Conservation (phyloP, 2,888 invertebrate genomes). For the Mycalesis mineus region DNA sequence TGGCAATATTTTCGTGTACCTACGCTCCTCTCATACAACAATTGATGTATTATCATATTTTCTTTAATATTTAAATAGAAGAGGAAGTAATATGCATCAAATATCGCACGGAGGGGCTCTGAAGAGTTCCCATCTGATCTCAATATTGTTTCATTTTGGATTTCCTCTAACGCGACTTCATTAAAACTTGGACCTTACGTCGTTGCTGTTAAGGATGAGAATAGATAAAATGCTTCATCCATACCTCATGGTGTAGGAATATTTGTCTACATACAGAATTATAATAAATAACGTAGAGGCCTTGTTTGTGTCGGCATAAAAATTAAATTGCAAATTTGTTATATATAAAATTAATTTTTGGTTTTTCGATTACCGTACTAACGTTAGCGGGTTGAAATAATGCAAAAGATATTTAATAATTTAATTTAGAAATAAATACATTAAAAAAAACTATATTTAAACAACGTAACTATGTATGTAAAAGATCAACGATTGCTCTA, state of each 20-base stretch:
- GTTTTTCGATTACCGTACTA: too few relatives aligned
- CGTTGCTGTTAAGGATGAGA: background rate
- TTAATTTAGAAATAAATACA: too few relatives aligned
- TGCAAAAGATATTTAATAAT: too few relatives aligned
- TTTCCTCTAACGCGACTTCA: background rate
- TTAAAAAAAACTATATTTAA: too few relatives aligned
- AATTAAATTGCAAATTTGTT: background rate
- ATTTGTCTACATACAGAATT: background rate
- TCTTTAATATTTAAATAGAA: background rate
- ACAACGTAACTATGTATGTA: too few relatives aligned
- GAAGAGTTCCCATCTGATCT: slow-evolving; percentile 4
- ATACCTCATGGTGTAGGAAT: background rate
- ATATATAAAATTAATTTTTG: too few relatives aligned
- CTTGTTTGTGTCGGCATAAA: background rate
- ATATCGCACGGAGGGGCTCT: slow-evolving; percentile 2
- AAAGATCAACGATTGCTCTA: too few relatives aligned
- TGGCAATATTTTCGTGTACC: too few relatives aligned
- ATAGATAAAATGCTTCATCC: background rate
- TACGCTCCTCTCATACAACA: too few relatives aligned
- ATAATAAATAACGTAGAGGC: background rate
- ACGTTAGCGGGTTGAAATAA: too few relatives aligned
- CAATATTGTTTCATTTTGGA: slow-evolving; percentile 7
- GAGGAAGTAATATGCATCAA: slow-evolving; percentile 6
- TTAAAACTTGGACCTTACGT: background rate
- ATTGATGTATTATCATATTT: background rate